These are phyloP conservation scores for Caracal caracal DNA, from an alignment of 2,113 vertebrate genomes.

Conservation along the genomic window DNA sequence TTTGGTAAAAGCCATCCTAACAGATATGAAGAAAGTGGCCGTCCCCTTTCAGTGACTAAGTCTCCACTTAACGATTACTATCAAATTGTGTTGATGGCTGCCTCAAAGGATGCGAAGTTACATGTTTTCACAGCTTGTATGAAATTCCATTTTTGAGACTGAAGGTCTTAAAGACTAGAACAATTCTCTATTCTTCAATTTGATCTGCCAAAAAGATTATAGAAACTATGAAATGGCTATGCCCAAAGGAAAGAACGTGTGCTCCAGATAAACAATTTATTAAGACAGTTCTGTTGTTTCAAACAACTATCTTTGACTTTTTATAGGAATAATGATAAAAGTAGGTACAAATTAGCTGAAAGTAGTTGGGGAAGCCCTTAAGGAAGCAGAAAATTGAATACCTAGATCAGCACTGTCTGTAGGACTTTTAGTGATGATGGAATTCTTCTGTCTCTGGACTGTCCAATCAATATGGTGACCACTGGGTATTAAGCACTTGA, in stretches of 20 bases:
- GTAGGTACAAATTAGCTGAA: not conserved
- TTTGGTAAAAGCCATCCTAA: not conserved
- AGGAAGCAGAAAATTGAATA: not conserved
- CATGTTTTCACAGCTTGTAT: not conserved
- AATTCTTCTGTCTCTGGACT: not conserved
- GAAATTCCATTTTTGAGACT: conserved; percentile 22
- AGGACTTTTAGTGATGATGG: not conserved
- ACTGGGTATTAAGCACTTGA: not conserved
- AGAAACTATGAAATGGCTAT: conserved; percentile 1
- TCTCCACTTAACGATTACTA: not conserved
- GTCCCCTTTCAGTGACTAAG: not conserved
- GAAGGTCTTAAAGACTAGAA: not conserved
- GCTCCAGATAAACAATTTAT: not conserved
- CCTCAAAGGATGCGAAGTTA: not conserved
- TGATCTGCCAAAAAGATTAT: conserved; percentile 29
- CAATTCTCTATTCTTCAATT: not conserved
- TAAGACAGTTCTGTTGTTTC: not conserved
- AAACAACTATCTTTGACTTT: conserved; percentile 24
- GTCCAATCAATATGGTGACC: not conserved
- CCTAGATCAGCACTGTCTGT: not conserved
- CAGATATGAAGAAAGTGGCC: not conserved
- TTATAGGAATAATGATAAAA: conserved; percentile 9
- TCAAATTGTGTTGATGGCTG: not conserved
- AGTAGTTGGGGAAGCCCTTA: not conserved
- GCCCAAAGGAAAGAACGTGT: not conserved